A percentile compares a stretch with the other conserved stretches of the same genome.
phyloP scores from a whole-genome alignment of 2,888 invertebrate species.

The Quadriops clusia region DNA sequence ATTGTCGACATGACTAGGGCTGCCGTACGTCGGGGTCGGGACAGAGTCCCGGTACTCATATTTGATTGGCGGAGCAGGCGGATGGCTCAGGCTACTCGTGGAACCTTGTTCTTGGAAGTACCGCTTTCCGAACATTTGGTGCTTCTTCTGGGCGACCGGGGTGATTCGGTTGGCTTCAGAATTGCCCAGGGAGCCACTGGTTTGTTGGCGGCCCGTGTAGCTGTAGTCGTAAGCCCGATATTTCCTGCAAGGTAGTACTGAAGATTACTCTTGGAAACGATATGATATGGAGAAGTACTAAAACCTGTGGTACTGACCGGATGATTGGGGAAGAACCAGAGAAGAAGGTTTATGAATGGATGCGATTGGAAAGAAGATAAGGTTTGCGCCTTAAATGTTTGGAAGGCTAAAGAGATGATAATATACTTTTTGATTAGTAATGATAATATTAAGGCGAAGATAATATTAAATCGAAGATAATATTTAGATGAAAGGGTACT shows the following conservation, averaged over 20 bases:
- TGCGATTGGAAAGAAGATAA: too few relatives aligned
- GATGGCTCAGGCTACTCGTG: slow-evolving; percentile 22
- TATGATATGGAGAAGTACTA: too few relatives aligned
- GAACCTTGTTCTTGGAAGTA: slow-evolving; percentile 57
- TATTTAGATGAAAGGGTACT: too few relatives aligned
- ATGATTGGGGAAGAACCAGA: too few relatives aligned
- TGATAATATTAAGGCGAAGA: too few relatives aligned
- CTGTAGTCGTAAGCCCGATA: slow-evolving; percentile 65
- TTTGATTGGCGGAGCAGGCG: slow-evolving; percentile 39
- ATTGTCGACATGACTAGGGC: slow-evolving; percentile 33
- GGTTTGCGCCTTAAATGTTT: too few relatives aligned
- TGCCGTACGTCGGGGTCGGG: slow-evolving; percentile 28
- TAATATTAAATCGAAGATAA: too few relatives aligned
- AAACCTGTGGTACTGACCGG: too few relatives aligned
- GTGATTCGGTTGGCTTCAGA: slow-evolving; percentile 45
- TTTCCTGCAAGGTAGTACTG: slow-evolving; percentile 38
- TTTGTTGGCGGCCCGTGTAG: slow-evolving; percentile 42
- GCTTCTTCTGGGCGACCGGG: slow-evolving; percentile 75
- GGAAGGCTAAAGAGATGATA: too few relatives aligned
- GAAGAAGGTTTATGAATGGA: too few relatives aligned
- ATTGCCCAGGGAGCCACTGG: slow-evolving; percentile 29
- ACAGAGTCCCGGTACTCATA: slow-evolving; percentile 43
- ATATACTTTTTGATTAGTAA: too few relatives aligned
- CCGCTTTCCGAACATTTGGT: slow-evolving; percentile 84
- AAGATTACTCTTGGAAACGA: neutral